Base-by-base conservation (phyloP, 2,113 vertebrate genomes). In the Lagopus muta region DNA sequence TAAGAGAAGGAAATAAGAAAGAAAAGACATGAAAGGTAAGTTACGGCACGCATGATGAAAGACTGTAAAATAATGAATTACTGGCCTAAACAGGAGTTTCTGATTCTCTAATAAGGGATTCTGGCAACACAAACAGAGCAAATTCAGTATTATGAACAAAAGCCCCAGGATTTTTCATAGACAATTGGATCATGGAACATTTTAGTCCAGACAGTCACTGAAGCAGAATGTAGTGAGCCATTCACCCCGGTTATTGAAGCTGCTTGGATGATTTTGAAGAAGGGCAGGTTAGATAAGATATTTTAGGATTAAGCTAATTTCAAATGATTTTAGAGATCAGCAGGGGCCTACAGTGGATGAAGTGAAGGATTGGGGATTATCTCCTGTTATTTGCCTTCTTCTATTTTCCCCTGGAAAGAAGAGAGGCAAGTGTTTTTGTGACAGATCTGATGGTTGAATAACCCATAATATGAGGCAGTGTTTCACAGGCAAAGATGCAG, bases 221-320 rank as follows among this genome's bases (percentile, higher is more conserved):
- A 84, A 79, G 40, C 54, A 76, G 50, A 78, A 74, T 2, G 16
- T 75, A 48, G 82, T 20, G 70, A 92, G 28, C 5, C 25, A 32
- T 73, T 92, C 64, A 64, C 50, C 25, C 21, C 16, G 11, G 6
- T 60, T 60, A 54, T 88, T 90, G 80, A 79, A 45, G 57, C 62
- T 67, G 52, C 71, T 72, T 58, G 48, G 28, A 28, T 60, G 54
- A 69, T 86, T 82, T 52, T 80, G 64, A 86, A 90, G 38, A 82
- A 80, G 42, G 14, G 10, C 50, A 6, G 27, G 21, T 10, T 11
- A 76, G n/a, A 54, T 64, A 82, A 69, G 57, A 85, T 40, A 15
- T 67, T 86, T 88, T 32, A 65, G 54, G 14, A 80, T 73, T 93
- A 83, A 82, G 40, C 22, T 73, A 32, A 72, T 80, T 92, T 90